phyloP scores from a whole-genome alignment of 2,888 invertebrate species.

The Chymomyza procnemis region DNA sequence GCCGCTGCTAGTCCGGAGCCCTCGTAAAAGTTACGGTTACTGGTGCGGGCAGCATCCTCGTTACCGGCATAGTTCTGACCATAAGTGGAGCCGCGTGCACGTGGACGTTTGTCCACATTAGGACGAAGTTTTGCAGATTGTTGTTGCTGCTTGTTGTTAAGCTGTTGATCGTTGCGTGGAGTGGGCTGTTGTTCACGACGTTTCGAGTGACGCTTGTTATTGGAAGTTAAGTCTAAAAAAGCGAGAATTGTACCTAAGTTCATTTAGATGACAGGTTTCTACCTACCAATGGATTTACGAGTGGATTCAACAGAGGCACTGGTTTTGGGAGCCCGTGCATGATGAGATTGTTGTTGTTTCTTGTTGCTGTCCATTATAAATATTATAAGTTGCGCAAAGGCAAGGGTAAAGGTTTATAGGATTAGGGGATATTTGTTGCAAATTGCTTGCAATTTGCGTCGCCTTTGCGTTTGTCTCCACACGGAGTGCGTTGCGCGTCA shows the following conservation, averaged over 20 bases:
- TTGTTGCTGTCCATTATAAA: constrained; percentile 79
- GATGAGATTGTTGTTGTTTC: constrained; percentile 84
- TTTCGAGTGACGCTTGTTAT: constrained; percentile 70
- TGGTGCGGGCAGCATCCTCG: constrained; percentile 55
- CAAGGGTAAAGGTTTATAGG: constrained; percentile 26
- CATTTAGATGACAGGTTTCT: not conserved
- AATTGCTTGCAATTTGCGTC: constrained; percentile 42
- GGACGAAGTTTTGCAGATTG: constrained; percentile 79
- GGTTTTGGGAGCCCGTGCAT: constrained; percentile 84
- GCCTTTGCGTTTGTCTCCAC: constrained; percentile 76
- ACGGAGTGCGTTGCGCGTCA: constrained; percentile 75
- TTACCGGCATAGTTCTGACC: constrained; percentile 33
- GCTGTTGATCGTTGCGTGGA: constrained; percentile 81
- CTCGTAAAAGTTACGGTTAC: constrained; percentile 69
- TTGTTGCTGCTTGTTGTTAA: constrained; percentile 80
- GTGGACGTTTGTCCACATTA: constrained; percentile 83
- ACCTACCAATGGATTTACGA: constrained; percentile 78
- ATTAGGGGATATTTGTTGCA: constrained; percentile 51
- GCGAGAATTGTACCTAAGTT: too few relatives aligned
- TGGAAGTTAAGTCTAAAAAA: constrained; percentile 64
- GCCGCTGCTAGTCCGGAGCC: constrained; percentile 75
- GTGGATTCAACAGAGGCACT: constrained; percentile 85
- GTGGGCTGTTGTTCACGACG: constrained; percentile 78
- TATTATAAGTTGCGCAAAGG: constrained; percentile 77
- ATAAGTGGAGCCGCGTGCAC: constrained; percentile 73